Base-by-base conservation (phyloP, 2,888 invertebrate species). In the Marronus borbonicus region DNA sequence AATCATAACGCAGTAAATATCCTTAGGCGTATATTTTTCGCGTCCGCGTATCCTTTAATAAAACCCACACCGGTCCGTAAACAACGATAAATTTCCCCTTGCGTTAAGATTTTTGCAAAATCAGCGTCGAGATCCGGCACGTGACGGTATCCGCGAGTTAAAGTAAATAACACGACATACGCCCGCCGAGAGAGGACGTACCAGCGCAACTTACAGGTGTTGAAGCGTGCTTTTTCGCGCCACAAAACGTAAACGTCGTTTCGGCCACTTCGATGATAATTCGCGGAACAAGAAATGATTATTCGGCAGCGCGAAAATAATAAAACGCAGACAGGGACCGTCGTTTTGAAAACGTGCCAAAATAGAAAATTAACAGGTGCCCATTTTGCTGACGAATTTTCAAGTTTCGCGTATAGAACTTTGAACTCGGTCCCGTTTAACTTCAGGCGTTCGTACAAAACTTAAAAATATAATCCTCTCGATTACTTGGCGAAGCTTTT, bases 361-460 rank as follows among this genome's bases (percentile, higher is more conserved):
- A 55, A 52, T 65, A 78, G 58, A 78, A 79, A 76, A 81, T 81
- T 81, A 81, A 81, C 81, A 81, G 81, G 81, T 81, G 81, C 81
- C 76, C 76, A 80, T 81, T 78, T 76, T 69, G 62, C 76, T 76
- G 76, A 76, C 78, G 76, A 76, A 70, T 68, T 70, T 65, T 69
- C 52, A 52, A 28, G 24, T 76, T 65, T 75, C 74, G 74, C 79
- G 78, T 78, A 14, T 10, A 81, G 81, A 80, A 81, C 81, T 81
- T 81, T 81, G 78, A 78, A 76, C 78, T 60, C 78, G 28, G 17
- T 52, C 24, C 24, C 50, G 55, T 36, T 44, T 12, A 12, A 44
- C 44, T 12, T 44, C 44, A 8, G 44, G 31, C 31, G 31, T 36
- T 5, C 44, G 8, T 44, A 44, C 44, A 12, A 12, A 10, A 12